Base-by-base conservation (phyloP, 2,888 invertebrate genomes). In the Lepidocyrtinus sp. region DNA sequence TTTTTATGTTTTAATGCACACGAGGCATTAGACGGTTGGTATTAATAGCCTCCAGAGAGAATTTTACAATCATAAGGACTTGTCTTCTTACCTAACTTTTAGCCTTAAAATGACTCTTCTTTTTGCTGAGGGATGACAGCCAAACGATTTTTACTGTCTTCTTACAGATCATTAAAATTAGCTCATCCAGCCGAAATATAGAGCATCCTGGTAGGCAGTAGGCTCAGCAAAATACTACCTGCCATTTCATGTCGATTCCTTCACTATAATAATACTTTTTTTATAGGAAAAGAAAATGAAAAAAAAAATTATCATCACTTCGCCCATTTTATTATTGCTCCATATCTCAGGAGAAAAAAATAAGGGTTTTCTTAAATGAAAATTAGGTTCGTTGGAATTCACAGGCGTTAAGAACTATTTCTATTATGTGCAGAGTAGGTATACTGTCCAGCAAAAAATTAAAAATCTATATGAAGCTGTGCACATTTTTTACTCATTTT, bases 101-200 rank as follows among this genome's bases (percentile, higher is more conserved):
- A n/a, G 9, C 55, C 17, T n/a, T 55, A 55, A 55, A 7, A n/a
- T 55, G 17, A 2, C 9, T 55, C 2, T 55, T 15, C 17, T 3
- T 2, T 55, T 15, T 2, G 55, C 17, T 3, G 55, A 3, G 17
- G 55, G 17, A 55, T 55, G 55, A 55, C 55, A 55, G 17, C 36
- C n/a, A n/a, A n/a, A 55, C 15, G 7, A 55, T 15, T 55, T 55
- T 55, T 55, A n/a, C 55, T 55, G 7, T 55, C 55, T 7, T 70
- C 77, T 68, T 59, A 45, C 24, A 65, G 62, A 46, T 79, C 78
- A 79, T 79, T 79, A 79, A 79, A 79, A 79, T 79, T 79, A 79
- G 78, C 78, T 79, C 78, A 79, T 73, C 78, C 69, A 67, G 73
- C 73, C 27, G 69, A 79, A 79, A 79, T n/a, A n/a, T n/a, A n/a